Percentiles rank a stretch among this genome's conserved stretches.
phyloP scores from a whole-genome alignment of 2,113 vertebrate species.

The Rhinoptilus africanus region DNA sequence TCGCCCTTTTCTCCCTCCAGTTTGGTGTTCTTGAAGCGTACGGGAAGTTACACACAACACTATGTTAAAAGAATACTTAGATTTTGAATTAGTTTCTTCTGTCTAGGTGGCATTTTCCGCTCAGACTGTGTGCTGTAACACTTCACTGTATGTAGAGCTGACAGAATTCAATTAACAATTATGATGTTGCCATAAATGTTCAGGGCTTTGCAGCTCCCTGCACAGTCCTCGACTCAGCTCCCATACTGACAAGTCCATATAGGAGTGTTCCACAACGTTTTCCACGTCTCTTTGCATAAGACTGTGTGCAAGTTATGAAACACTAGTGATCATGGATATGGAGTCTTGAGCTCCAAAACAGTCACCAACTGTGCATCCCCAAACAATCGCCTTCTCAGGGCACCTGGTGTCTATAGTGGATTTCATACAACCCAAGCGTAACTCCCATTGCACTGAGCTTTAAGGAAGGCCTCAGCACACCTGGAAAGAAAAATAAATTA shows the following conservation, averaged over 20 bases:
- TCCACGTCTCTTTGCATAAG: not conserved
- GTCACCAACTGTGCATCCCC: not conserved
- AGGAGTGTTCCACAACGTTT: not conserved
- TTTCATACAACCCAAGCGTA: not conserved
- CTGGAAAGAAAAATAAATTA: not conserved
- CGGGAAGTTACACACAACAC: not conserved
- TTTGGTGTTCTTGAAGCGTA: not conserved
- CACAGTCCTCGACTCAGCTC: not conserved
- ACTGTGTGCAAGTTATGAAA: not conserved
- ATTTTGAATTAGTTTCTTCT: not conserved
- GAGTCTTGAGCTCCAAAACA: not conserved
- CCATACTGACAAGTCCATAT: not conserved
- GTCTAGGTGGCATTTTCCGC: not conserved
- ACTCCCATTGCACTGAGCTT: not conserved
- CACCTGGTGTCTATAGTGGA: not conserved
- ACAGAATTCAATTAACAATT: not conserved
- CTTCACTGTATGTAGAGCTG: not conserved
- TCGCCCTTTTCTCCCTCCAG: not conserved
- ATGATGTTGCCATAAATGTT: not conserved
- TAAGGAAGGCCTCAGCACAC: not conserved
- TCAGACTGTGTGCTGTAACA: not conserved
- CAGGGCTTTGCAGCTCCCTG: not conserved
- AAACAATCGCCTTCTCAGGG: not conserved
- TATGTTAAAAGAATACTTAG: not conserved
- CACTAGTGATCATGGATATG: not conserved